Percentiles rank a stretch among this genome's conserved stretches.
These are phyloP conservation scores for Bombylius discolor DNA, from an alignment of 2,888 invertebrate species.

Conservation along the genomic window DNA sequence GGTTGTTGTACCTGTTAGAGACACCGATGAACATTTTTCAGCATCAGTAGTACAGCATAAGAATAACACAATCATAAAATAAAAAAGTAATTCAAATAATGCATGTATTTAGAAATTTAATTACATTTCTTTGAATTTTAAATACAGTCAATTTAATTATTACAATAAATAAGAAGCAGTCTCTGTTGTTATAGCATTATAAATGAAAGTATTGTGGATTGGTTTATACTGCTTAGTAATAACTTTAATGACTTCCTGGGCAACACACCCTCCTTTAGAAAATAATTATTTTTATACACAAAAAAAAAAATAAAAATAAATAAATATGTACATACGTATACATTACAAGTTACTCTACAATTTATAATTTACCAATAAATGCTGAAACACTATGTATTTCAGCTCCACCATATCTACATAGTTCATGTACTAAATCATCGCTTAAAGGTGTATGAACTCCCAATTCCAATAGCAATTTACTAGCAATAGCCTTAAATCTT, in stretches of 20 bases:
- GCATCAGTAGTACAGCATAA: no score
- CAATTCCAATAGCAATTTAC: conserved; percentile 73
- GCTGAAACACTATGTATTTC: conserved; percentile 92
- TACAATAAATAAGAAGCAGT: conserved; percentile 69
- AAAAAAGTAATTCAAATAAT: no score
- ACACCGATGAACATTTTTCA: no score
- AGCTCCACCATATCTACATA: conserved; percentile 87
- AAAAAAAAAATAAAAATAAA: no score
- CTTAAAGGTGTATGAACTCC: conserved; percentile 64
- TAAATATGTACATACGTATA: no score
- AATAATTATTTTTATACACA: no score
- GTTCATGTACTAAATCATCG: conserved; percentile 90
- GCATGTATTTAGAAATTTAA: no score
- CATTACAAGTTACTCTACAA: background rate
- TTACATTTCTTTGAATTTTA: no score
- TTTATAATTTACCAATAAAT: conserved; percentile 48
- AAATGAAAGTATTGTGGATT: conserved; percentile 87
- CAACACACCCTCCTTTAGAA: conserved; percentile 67
- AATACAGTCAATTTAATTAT: conserved; percentile 16
- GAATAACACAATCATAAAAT: no score
- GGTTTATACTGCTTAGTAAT: conserved; percentile 94
- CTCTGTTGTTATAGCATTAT: conserved; percentile 83
- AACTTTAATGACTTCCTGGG: conserved; percentile 92
- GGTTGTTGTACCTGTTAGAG: no score
- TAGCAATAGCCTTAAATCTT: conserved; percentile 61